Conservation (phyloP, 2,888 invertebrate species). For the Oxycera nigricornis region DNA sequence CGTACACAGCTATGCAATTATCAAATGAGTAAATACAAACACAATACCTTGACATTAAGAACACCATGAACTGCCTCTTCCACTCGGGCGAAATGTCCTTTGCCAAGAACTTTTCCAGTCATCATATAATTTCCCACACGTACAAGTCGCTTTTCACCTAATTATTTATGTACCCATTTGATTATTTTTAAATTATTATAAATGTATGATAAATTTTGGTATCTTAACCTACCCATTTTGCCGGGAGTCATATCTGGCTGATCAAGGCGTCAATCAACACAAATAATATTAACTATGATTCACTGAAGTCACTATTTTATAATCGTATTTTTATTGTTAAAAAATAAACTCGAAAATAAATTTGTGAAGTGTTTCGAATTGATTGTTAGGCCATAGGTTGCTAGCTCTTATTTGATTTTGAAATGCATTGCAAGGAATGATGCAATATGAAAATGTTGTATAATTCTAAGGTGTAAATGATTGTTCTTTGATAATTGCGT, state of each 20-base stretch:
- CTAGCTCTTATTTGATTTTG: no score
- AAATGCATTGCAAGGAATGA: no score
- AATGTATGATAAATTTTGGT: no score
- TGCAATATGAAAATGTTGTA: no score
- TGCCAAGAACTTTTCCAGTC: constrained; percentile 74
- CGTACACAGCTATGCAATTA: no score
- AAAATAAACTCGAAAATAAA: constrained; percentile 33
- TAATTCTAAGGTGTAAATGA: no score
- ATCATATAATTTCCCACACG: constrained; percentile 75
- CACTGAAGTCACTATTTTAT: not conserved
- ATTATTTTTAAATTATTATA: no score
- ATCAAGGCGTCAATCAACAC: not conserved
- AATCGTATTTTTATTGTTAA: not conserved
- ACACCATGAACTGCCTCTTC: constrained; percentile 75
- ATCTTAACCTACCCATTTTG: constrained; percentile 13
- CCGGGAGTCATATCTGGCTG: constrained; percentile 20
- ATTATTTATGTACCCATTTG: no score
- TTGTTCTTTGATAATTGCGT: no score
- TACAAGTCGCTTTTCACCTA: constrained; percentile 61
- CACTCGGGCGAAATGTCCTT: constrained; percentile 79
- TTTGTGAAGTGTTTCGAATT: constrained; percentile 2
- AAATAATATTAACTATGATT: not conserved
- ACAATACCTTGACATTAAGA: constrained; percentile 69
- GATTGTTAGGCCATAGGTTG: constrained; percentile 28
- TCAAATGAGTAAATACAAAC: no score